Evolutionary conservation across 2,888 invertebrate genomes (phyloP), one percentile per base, ranked within the genome.

Genomic region (Carterocephalus palaemon): DNA sequence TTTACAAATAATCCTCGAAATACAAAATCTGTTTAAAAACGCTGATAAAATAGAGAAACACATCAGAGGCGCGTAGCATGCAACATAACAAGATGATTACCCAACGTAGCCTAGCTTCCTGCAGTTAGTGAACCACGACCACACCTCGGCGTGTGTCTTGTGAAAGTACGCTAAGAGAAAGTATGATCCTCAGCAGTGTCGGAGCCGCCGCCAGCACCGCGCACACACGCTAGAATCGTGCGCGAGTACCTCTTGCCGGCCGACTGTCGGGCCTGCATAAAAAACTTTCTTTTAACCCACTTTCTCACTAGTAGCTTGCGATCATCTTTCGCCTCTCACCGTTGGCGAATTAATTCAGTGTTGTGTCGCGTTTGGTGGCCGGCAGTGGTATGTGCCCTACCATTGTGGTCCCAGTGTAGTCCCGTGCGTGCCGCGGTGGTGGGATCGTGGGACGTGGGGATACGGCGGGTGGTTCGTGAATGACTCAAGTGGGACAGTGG

Each of bases 271-370:
- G 72, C 69, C 65, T 61, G 74, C 73, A 71, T 68, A 75, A 79
- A 77, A 83, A 85, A 86, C 87, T 88, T 88, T 87, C 87, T 84
- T 86, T n/a, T 82, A 85, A 82, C 87, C 88, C 73, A 87, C 86
- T 88, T 88, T 86, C 85, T 75, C 76, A 29, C 34, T 41, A 28
- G 20, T 42, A 34, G 42, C 67, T 64, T 63, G 64, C 72, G 70
- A 75, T 67, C 74, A 77, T 80, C 81, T 78, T 71, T 79, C 70
- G 77, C 81, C 78, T 78, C 81, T 82, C 76, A 72, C 79, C 61
- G 61, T 57, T 53, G 65, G 53, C 64, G 71, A 67, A 64, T 70
- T 67, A 68, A 70, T 70, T 75, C 76, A 82, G 82, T 83, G 78
- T 70, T 64, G 73, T 75, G 71, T 60, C 57, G 74, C 70, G 78